phyloP scores from a whole-genome alignment of 2,113 vertebrate genomes.

The Colius striatus region DNA sequence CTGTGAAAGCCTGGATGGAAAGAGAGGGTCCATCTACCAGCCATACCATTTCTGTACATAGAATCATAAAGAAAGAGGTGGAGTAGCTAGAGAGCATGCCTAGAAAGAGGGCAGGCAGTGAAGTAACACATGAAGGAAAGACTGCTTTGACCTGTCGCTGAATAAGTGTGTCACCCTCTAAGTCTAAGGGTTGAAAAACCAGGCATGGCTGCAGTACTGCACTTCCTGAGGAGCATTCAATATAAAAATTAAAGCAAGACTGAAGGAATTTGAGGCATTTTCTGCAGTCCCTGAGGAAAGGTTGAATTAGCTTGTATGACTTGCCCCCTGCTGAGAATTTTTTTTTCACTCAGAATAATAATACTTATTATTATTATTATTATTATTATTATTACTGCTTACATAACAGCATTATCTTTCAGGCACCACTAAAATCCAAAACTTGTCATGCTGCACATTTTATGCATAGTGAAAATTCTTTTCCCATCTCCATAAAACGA shows the following conservation, averaged over 20 bases:
- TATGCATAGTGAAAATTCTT: not conserved
- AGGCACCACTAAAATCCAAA: not conserved
- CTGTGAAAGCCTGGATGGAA: not conserved
- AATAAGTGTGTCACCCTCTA: not conserved
- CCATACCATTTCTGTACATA: not conserved
- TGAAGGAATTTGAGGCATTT: constrained; percentile 8
- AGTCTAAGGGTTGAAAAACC: not conserved
- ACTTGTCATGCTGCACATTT: not conserved
- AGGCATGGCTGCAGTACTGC: not conserved
- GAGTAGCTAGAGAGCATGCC: not conserved
- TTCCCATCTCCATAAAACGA: not conserved
- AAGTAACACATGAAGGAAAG: not conserved
- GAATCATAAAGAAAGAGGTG: not conserved
- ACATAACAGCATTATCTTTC: constrained; percentile 2
- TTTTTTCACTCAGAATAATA: constrained; percentile 34
- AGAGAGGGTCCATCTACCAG: not conserved
- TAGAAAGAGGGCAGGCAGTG: not conserved
- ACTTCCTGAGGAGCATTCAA: not conserved
- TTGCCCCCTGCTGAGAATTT: not conserved
- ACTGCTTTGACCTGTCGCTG: not conserved
- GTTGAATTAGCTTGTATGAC: not conserved
- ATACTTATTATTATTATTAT: constrained; percentile 31
- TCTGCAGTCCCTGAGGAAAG: not conserved
- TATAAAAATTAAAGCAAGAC: not conserved
- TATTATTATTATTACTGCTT: not conserved